Base-by-base conservation (phyloP, 2,113 vertebrate genomes). In the Cichladusa arquata region DNA sequence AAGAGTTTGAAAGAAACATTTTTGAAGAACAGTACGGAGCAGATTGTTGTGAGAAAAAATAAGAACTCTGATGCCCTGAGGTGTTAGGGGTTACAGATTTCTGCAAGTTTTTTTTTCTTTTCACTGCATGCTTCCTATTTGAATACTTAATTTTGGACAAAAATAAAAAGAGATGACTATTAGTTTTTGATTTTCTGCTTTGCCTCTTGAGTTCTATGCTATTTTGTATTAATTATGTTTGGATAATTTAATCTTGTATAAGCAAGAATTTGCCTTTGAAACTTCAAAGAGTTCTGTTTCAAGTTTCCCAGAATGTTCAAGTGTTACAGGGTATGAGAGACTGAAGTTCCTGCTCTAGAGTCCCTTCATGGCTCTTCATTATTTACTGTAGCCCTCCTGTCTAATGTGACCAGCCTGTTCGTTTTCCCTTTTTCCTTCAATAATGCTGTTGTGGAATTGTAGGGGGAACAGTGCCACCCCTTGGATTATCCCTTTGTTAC, bases 381-480 rank as follows among this genome's bases (percentile, higher is more conserved):
- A 12, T 54, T 50, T 56, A 24, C 25, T 44, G 54, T 50, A 45
- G 29, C 33, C 9, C 8, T 54, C 16, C 18, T 79, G n/a, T n/a
- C 7, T 48, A 9, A 40, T 8, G 33, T 16, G 31, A 67, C 4
- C 26, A 65, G 61, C 45, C 29, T 81, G 81, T 40, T 48, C 4
- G 0, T 26, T 81, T 56, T 16, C 24, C 38, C 26, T 12, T 19
- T 12, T 50, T 47, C 33, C 7, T 61, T 28, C 53, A 8, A 1
- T 24, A 36, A 10, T 0, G 14, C 34, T n/a, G 31, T 40, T 76
- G 0, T 12, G 82, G 34, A 33, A 36, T 29, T 66, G 48, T 8
- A 72, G 58, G 62, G 45, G 71, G 54, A 95, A 47, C 66, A 72
- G 92, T 82, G 90, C 90, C 90, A 87, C 81, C 78, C 18, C 0